Base-by-base conservation (phyloP, 2,113 vertebrate genomes). In the Ploceus nigricollis region DNA sequence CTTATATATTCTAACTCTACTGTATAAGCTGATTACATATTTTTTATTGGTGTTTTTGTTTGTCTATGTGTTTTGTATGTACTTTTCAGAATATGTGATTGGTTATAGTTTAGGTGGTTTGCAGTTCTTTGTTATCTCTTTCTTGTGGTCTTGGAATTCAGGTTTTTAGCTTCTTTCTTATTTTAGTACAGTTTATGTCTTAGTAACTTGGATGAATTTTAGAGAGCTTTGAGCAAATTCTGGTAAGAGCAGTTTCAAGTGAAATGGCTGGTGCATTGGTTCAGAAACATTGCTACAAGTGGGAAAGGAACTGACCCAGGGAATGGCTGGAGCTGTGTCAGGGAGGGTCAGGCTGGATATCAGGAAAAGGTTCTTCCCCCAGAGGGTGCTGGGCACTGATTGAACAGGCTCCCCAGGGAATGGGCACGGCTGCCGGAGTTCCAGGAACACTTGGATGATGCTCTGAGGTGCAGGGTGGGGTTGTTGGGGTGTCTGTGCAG, bases 401-500 rank as follows among this genome's bases (percentile, higher is more conserved):
- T 63, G 79, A 7, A 1, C 63, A 56, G 40, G 40, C 48, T 69
- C n/a, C 31, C 63, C 79, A 69, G 56, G 48, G 54, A 40, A 13
- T 42, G 63, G 70, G 10, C 54, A 54, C 3, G 0, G 70, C 47
- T 54, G 54, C n/a, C 63, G 76, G 47, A 76, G 47, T 71, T 83
- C 63, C 17, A 63, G 71, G 40, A 56, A 21, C 0, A 0, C 12
- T 60, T 60, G 53, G 61, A 5, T 0, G 1, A 6, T 12, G 10
- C 39, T 64, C 11, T 40, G 8, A 42, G 30, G 65, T 16, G 13
- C 35, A 48, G 31, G 12, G 12, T 23, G 35, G n/a, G 54, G 6
- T 35, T 69, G n/a, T 27, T 69, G 70, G 30, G 17, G 47, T 39
- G 53, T 76, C 40, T 82, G 30, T 22, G 70, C 40, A 61, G 54